Percentiles rank a stretch among this genome's conserved stretches.
Evolutionary conservation across 2,113 vertebrate genomes (phyloP).

Genomic region (Pygoscelis adeliae): DNA sequence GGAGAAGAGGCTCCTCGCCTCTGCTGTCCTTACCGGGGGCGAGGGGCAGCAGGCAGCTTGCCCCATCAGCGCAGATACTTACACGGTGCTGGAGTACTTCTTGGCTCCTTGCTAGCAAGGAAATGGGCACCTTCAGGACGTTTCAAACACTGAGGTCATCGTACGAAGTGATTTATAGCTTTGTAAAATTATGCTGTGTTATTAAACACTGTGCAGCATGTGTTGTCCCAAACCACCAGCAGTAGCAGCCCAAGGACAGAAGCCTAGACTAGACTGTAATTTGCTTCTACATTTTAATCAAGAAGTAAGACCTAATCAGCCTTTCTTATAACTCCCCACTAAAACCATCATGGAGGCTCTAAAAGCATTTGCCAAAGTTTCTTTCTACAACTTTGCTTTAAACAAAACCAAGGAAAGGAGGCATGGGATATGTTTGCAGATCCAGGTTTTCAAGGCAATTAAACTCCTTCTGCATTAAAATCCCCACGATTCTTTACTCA

Average conservation of each 20-base stretch:
- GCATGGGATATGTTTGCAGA: not conserved
- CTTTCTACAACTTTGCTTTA: not conserved
- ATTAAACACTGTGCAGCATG: fast-evolving
- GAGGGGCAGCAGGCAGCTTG: fast-evolving
- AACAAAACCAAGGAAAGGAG: not conserved
- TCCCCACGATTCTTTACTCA: not conserved
- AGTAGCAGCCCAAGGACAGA: not conserved
- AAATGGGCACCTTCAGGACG: not conserved
- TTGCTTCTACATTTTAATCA: not conserved
- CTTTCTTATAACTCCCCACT: not conserved
- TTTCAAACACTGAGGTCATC: fast-evolving
- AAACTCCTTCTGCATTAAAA: not conserved
- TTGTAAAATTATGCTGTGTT: fast-evolving
- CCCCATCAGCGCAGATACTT: fast-evolving
- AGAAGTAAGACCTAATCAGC: not conserved
- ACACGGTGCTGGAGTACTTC: fast-evolving
- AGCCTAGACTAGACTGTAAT: not conserved
- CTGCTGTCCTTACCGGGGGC: fast-evolving
- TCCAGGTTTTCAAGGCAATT: not conserved
- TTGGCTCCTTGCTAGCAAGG: not conserved
- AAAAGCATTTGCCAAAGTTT: not conserved
- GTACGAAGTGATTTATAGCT: fast-evolving
- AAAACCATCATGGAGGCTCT: not conserved
- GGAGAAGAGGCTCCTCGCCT: fast-evolving
- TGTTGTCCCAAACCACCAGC: not conserved